A percentile compares a stretch with the other conserved stretches of the same genome.
These are phyloP conservation scores for Ptychochromis oligacanthus DNA, from an alignment of 2,113 vertebrate species.

Conservation along the genomic window DNA sequence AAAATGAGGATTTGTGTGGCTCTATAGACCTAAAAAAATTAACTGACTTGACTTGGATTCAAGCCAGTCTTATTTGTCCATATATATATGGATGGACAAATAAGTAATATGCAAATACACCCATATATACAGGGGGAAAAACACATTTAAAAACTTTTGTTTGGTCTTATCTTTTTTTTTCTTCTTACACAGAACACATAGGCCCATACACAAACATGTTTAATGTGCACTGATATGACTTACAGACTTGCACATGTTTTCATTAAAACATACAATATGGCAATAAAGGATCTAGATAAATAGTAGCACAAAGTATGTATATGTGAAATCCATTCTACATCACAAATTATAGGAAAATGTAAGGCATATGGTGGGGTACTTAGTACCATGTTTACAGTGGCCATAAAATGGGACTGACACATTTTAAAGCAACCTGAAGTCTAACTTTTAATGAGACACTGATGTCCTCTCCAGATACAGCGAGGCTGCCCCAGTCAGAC, in stretches of 20 bases:
- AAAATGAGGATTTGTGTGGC: neutral
- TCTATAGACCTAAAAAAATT: no score
- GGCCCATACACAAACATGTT: neutral
- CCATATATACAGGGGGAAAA: neutral
- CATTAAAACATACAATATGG: neutral
- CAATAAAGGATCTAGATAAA: neutral
- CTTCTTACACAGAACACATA: neutral
- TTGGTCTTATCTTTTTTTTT: neutral
- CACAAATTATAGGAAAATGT: neutral
- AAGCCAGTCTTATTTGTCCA: no score
- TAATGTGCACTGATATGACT: neutral
- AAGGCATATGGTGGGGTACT: neutral
- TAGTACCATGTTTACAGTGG: neutral
- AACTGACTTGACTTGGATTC: neutral
- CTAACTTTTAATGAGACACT: conserved; percentile 1
- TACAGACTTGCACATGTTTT: neutral
- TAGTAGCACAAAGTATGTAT: no score
- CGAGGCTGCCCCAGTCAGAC: conserved; percentile 5
- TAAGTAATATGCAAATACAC: neutral
- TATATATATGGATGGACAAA: neutral
- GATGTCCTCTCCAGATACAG: neutral
- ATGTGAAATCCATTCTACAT: neutral
- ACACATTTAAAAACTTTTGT: neutral
- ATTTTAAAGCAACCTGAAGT: neutral
- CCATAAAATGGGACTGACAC: neutral